Evolutionary conservation across 2,113 vertebrate species (phyloP).

Genomic region (Phaetusa simplex): DNA sequence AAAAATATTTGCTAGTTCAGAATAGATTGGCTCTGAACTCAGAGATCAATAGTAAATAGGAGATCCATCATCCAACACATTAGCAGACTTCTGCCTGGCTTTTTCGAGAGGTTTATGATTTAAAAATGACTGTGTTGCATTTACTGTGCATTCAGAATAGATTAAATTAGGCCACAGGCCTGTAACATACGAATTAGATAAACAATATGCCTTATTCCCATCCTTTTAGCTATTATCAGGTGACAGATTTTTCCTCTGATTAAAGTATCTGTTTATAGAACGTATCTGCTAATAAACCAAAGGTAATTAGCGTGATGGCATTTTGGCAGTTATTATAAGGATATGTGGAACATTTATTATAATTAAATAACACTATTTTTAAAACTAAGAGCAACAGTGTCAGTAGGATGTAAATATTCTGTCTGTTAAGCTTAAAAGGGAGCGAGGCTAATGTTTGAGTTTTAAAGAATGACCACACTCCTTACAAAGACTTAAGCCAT

Average conservation of each 20-base stretch:
- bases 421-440: not conserved
- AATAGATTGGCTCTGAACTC: slow-evolving; percentile 10
- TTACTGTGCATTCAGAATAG: not conserved
- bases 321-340: not conserved
- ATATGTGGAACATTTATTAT: not conserved
- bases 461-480: not conserved
- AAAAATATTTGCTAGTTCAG: not conserved
- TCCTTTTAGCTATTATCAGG: not conserved
- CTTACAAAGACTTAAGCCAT: not conserved
- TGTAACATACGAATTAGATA: not conserved
- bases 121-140: not conserved
- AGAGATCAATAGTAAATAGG: slow-evolving; percentile 23
- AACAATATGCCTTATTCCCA: not conserved
- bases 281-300: not conserved
- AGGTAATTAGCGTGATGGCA: not conserved
- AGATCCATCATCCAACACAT: slow-evolving; percentile 26
- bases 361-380: not conserved
- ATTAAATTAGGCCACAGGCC: not conserved
- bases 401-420: not conserved
- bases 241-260: not conserved
- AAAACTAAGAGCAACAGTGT: not conserved
- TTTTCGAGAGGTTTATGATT: slow-evolving; percentile 36
- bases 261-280: not conserved
- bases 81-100: not conserved
- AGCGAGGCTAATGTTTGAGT: not conserved